These are phyloP conservation scores for Patiria miniata DNA, from an alignment of 35 echinoderm and acorn worm species.

Conservation along the genomic window DNA sequence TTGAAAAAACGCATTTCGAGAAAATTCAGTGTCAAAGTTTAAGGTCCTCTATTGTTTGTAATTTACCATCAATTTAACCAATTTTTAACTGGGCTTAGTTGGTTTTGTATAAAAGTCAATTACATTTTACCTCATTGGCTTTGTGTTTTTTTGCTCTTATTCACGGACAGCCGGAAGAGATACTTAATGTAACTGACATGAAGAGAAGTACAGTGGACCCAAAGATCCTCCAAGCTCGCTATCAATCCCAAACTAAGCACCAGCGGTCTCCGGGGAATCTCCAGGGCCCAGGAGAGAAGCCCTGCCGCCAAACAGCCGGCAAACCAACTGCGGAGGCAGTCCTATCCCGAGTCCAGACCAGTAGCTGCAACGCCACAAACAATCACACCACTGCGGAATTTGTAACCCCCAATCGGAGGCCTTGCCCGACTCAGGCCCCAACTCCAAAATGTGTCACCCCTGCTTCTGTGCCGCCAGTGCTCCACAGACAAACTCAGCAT, in stretches of 20 bases:
- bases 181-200: conserved; percentile 41
- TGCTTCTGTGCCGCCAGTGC: too few relatives aligned
- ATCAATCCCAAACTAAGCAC: conserved; percentile 13
- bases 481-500: too few relatives aligned
- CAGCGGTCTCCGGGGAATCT: neutral
- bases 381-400: neutral
- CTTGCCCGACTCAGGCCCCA: neutral
- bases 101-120: too few relatives aligned
- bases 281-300: neutral
- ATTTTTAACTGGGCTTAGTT: too few relatives aligned
- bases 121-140: neutral
- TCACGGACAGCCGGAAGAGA: conserved; percentile 38
- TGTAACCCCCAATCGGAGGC: neutral
- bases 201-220: conserved; percentile 45
- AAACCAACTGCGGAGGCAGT: neutral
- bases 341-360: neutral
- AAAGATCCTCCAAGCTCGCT: conserved; percentile 47
- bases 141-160: too few relatives aligned
- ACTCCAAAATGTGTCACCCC: too few relatives aligned
- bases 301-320: neutral
- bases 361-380: neutral
- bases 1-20: too few relatives aligned
- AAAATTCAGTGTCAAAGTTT: too few relatives aligned
- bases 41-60: too few relatives aligned
- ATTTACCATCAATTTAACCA: too few relatives aligned